Conservation (phyloP, 2,888 invertebrate species). For the Eupithecia centaureata region DNA sequence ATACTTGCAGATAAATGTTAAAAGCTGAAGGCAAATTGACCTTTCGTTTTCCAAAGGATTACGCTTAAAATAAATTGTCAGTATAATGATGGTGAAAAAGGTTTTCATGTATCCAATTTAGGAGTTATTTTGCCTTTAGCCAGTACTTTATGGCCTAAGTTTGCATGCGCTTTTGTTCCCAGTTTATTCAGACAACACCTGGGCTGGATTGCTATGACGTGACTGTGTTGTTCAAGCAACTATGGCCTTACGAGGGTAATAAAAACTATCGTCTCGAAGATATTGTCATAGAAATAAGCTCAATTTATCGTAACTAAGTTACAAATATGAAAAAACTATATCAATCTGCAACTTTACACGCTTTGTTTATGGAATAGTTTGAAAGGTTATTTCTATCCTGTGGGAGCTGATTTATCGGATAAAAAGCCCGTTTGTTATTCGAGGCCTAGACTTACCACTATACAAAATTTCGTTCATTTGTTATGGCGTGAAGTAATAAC, state of each 20-base stretch:
- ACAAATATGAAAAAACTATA: too few species aligned
- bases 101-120: constrained; percentile 30
- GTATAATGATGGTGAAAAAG: constrained; percentile 24
- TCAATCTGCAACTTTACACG: too few species aligned
- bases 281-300: background rate
- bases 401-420: too few species aligned
- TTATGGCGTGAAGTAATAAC: too few species aligned
- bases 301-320: background rate
- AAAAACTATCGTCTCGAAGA: background rate
- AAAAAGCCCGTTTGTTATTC: too few species aligned
- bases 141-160: constrained; percentile 10
- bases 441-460: too few species aligned
- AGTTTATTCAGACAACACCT: constrained; percentile 4
- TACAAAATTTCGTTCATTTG: too few species aligned
- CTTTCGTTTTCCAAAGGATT: constrained; percentile 21
- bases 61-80: constrained; percentile 18
- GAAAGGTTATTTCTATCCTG: too few species aligned
- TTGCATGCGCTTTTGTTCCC: constrained; percentile 6
- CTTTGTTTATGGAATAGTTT: too few species aligned
- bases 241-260: background rate
- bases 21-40: constrained; percentile 5
- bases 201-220: background rate
- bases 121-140: background rate
- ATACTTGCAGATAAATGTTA: background rate
- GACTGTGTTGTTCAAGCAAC: background rate